phyloP scores from a whole-genome alignment of 2,797 vertebrate species.

The Podarcis lilfordi region DNA sequence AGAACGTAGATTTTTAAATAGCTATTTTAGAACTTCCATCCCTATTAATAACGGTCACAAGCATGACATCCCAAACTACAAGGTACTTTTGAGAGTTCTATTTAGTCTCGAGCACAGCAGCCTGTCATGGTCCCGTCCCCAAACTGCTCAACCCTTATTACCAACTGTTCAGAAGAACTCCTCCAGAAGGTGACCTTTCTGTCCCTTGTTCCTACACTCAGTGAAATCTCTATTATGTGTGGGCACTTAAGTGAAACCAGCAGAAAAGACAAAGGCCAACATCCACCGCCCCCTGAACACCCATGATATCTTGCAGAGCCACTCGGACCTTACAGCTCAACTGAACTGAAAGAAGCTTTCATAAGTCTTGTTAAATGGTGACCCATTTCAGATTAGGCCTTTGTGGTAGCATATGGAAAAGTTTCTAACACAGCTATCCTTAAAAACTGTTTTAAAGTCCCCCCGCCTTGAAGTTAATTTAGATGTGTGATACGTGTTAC shows the following conservation, averaged over 20 bases:
- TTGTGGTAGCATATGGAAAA: neutral
- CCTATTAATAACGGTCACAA: neutral
- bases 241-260: neutral
- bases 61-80: neutral
- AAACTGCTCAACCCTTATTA: neutral
- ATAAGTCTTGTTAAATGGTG: neutral
- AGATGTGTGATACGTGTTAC: too few relatives aligned
- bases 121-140: neutral
- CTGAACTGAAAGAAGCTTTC: neutral
- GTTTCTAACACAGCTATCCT: neutral
- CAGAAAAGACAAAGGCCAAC: neutral
- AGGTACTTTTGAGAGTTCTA: neutral
- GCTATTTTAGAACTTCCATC: neutral
- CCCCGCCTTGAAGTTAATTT: neutral
- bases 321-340: neutral
- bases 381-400: neutral
- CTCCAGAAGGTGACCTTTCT: constrained; percentile 11
- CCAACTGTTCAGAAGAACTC: neutral
- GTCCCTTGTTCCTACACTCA: neutral
- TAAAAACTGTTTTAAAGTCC: neutral
- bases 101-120: neutral
- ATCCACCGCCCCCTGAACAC: neutral
- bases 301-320: neutral
- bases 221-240: neutral
- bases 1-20: constrained; percentile 5